Percentiles rank a stretch among this genome's conserved stretches.
Evolutionary conservation across 2,113 vertebrate species (phyloP).

Genomic region (Cettia cetti): DNA sequence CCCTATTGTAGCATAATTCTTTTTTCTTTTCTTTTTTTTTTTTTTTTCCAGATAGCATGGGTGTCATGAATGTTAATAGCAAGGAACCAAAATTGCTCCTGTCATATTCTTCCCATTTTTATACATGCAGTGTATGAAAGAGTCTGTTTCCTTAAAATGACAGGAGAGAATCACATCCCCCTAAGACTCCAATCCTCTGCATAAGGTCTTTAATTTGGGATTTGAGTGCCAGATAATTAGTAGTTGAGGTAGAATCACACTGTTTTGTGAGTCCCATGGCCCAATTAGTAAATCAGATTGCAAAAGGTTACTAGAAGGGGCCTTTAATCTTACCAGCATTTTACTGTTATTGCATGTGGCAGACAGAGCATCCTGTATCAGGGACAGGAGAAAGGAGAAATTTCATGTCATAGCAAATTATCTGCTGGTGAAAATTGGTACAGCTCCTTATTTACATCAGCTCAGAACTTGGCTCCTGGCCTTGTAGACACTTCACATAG

Average conservation of each 20-base stretch:
- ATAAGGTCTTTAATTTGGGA: constrained; percentile 24
- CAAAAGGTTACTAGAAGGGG: not conserved
- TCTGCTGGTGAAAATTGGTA: not conserved
- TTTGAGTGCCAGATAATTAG: constrained; percentile 39
- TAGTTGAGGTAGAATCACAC: not conserved
- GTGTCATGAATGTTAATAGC: constrained; percentile 40
- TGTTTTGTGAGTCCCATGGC: constrained; percentile 14
- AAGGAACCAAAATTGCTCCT: constrained; percentile 34
- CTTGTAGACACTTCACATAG: accelerated
- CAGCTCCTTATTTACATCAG: not conserved
- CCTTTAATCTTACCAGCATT: not conserved
- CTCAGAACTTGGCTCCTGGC: not conserved
- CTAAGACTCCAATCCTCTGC: not conserved
- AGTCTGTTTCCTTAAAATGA: constrained; percentile 17
- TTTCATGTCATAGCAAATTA: not conserved
- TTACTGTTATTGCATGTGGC: not conserved
- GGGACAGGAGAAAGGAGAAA: not conserved
- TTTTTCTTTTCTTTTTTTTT: not conserved
- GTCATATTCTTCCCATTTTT: constrained; percentile 27
- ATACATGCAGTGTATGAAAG: not conserved
- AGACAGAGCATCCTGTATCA: not conserved
- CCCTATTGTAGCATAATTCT: not conserved
- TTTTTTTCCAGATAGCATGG: not conserved
- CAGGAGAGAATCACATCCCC: not conserved
- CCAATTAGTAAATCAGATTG: constrained; percentile 38